Evolutionary conservation across 2,797 vertebrate genomes (phyloP), one percentile per base, ranked within the genome.

Genomic region (Xenopus petersii): DNA sequence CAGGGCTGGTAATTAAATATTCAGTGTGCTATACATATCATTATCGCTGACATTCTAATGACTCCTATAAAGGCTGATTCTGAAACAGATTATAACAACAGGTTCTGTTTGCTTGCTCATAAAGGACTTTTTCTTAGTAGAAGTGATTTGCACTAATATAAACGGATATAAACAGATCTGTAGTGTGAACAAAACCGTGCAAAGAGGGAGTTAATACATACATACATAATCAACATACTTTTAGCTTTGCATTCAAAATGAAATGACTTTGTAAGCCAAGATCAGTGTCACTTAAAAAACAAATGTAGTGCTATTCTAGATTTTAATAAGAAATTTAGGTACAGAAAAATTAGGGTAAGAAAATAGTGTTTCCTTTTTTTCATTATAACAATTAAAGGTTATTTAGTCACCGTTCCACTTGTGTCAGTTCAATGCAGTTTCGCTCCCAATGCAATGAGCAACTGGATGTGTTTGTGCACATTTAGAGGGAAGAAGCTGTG

Each of bases 281-380:
- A 88, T 87, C 82, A 85, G 87, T 85, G 85, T 91, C 87, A 89
- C 84, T 90, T 89, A 91, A 90, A 93, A 56, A 89, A 90, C 89
- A 89, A 89, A 90, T 86, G 88, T 86, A 93, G 88, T 85, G 89
- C 93, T 94, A 94, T 92, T 92, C 90, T 94, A 94, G 84, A 82
- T 92, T 92, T 91, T 88, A 91, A 91, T 93, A 93, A 91, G 92
- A 94, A 95, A 93, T 93, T 88, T 92, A 93, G 90, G 88, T 93
- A 93, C 89, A 93, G 92, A 95, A 95, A 92, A 95, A 93, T 92
- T 89, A 93, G 89, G 89, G 90, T 95, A 96, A 94, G 94, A 97
- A 95, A 96, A 95, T 96, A 96, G 93, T 94, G 92, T 95, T 92
- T 74, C 88, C 91, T 94, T 92, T 94, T 83, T 42, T 42, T 88